Evolutionary conservation across 2,888 invertebrate species (phyloP).

Genomic region (Gymnocheta viridis): DNA sequence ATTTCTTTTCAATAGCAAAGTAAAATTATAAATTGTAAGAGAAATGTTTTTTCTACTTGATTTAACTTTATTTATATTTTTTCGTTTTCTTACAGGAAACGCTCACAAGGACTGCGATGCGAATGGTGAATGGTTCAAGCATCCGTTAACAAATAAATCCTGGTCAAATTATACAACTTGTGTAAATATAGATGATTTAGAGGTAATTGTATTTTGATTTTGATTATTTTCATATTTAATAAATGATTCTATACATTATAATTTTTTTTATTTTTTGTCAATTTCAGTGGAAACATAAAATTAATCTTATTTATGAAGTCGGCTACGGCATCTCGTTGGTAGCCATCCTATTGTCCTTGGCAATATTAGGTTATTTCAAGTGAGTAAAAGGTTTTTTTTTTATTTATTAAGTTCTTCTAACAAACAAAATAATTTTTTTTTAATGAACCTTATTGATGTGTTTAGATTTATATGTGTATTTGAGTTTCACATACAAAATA

Average conservation of each 20-base stretch:
- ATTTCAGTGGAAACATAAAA: slow-evolving; percentile 86
- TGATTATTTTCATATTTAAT: background rate
- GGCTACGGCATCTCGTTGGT: slow-evolving; percentile 94
- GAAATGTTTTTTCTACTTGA: background rate
- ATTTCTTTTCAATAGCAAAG: no score
- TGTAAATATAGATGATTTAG: slow-evolving; percentile 87
- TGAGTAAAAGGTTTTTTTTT: slow-evolving; percentile 83
- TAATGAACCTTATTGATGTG: slow-evolving; percentile 6
- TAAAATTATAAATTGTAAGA: no score
- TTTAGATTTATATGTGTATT: background rate
- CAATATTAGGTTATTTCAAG: slow-evolving; percentile 93
- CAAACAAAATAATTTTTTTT: background rate
- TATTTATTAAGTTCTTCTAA: background rate
- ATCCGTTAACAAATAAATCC: slow-evolving; percentile 88
- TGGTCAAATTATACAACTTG: slow-evolving; percentile 97
- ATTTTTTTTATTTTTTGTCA: background rate
- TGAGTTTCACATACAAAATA: background rate
- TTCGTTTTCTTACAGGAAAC: slow-evolving; percentile 83
- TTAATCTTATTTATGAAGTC: slow-evolving; percentile 90
- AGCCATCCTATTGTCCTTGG: slow-evolving; percentile 91
- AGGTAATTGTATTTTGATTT: slow-evolving; percentile 80
- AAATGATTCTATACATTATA: background rate
- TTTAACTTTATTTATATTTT: background rate
- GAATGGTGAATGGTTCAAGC: slow-evolving; percentile 92
- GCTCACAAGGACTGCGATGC: slow-evolving; percentile 91